Base-by-base conservation (phyloP, 2,797 vertebrate genomes). In the Myotis planiceps region DNA sequence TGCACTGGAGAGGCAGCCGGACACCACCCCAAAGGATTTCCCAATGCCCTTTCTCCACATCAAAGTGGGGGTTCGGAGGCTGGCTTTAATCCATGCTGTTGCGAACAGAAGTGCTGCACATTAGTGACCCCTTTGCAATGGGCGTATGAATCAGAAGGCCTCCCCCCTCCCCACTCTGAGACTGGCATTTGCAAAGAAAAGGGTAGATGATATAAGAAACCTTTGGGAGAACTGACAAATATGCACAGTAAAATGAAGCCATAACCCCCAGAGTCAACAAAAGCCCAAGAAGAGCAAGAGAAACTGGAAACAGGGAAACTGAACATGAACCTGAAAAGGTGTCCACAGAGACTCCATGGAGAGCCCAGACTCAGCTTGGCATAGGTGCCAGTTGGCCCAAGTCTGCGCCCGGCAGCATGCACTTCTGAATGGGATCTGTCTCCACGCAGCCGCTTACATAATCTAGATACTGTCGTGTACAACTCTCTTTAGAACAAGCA, bases 1-100 rank as follows among this genome's bases (percentile, higher is more conserved):
- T 72, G 74, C 16, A 66, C 76, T 82, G 83, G 66, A 96, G 51
- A 93, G 68, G 92, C 94, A 82, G 71, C 49, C 2, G 0, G 92
- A 92, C 27, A 68, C 74, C 49, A 93, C 85, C 95, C 96, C 92
- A 97, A 92, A 96, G 94, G 93, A 90, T 87, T 97, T 96, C 88
- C 92, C 68, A 47, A 10, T 88, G 90, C 65, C 68, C 75, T 92
- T 87, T 95, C 45, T 87, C 81, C 79, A 96, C 90, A 97, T 96
- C 97, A 97, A 96, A 97, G 94, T 76, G 63, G 95, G 92, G 88
- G 75, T 89, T 88, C 55, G 65, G 72, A 88, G 92, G 94, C 19
- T n/a, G 72, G 66, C 89, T 85, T 51, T 51, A 93, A 82, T 65
- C 63, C 65, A 60, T 19, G 42, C 71, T 74, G 90, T 76, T 96